phyloP scores from a whole-genome alignment of 2,113 vertebrate genomes.

The Eretmodus cyanostictus region DNA sequence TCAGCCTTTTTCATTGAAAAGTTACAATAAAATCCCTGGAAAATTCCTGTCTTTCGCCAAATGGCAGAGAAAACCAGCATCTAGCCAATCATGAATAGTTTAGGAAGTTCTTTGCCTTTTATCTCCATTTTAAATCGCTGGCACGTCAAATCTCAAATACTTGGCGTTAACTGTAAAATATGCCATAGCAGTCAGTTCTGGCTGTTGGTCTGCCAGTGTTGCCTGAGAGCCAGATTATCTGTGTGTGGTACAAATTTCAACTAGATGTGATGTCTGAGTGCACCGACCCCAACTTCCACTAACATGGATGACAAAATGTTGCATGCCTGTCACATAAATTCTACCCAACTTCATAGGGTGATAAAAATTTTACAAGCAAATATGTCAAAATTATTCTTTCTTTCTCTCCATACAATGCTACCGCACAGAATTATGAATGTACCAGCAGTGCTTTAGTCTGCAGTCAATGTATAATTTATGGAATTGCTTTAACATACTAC shows the following conservation, averaged over 20 bases:
- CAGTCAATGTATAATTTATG: constrained; percentile 2
- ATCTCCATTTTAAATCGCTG: background rate
- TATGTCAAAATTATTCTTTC: background rate
- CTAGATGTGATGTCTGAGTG: background rate
- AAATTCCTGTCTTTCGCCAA: background rate
- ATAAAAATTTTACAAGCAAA: background rate
- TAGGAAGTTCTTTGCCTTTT: background rate
- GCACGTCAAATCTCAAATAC: background rate
- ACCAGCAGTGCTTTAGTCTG: background rate
- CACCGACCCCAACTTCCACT: background rate
- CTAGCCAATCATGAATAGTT: background rate
- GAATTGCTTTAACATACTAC: background rate
- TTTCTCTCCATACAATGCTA: background rate
- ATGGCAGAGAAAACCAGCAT: background rate
- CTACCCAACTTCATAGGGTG: background rate
- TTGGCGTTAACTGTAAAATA: background rate
- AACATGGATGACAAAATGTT: background rate
- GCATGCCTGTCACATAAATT: background rate
- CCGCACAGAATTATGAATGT: background rate
- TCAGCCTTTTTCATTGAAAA: background rate
- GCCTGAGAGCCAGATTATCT: background rate
- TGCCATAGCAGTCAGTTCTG: background rate
- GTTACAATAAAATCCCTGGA: background rate
- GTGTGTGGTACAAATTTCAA: background rate
- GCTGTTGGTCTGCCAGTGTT: background rate